Conservation (phyloP, 2,888 invertebrate genomes). For the Eristalis arbustorum region DNA sequence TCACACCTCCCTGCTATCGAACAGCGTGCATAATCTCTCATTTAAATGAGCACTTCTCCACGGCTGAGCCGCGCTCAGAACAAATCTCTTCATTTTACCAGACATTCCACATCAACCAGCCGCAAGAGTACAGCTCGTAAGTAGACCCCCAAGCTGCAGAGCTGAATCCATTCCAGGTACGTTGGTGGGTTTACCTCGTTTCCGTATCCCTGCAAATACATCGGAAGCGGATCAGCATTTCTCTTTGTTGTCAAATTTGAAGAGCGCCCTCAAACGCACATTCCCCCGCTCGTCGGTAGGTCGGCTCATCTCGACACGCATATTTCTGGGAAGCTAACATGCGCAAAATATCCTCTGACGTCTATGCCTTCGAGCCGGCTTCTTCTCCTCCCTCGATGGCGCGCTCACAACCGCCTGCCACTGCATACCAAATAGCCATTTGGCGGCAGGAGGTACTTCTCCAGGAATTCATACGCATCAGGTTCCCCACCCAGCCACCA, state of each 20-base stretch:
- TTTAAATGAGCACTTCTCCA: no score
- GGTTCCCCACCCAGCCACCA: background rate
- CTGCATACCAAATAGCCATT: constrained; percentile 8
- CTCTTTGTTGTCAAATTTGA: constrained; percentile 33
- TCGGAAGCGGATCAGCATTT: constrained; percentile 19
- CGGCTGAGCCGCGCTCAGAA: no score
- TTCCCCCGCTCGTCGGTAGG: constrained; percentile 25
- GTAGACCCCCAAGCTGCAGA: no score
- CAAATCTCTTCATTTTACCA: no score
- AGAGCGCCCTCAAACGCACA: constrained; percentile 20
- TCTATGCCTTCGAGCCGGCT: constrained; percentile 12
- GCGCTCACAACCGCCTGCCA: background rate
- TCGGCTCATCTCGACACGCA: constrained; percentile 33
- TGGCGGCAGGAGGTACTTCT: constrained; percentile 14
- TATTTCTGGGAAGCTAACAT: constrained; percentile 16
- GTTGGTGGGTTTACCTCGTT: background rate
- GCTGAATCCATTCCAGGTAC: background rate
- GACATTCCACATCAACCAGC: no score
- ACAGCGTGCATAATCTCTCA: no score
- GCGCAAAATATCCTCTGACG: constrained; percentile 33
- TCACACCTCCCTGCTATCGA: no score
- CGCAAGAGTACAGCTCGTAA: background rate
- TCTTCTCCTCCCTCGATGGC: background rate
- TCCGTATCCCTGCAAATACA: background rate
- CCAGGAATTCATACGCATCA: constrained; percentile 16